Conservation (phyloP, 2,113 vertebrate genomes). For the Protobothrops flavoviridis region DNA sequence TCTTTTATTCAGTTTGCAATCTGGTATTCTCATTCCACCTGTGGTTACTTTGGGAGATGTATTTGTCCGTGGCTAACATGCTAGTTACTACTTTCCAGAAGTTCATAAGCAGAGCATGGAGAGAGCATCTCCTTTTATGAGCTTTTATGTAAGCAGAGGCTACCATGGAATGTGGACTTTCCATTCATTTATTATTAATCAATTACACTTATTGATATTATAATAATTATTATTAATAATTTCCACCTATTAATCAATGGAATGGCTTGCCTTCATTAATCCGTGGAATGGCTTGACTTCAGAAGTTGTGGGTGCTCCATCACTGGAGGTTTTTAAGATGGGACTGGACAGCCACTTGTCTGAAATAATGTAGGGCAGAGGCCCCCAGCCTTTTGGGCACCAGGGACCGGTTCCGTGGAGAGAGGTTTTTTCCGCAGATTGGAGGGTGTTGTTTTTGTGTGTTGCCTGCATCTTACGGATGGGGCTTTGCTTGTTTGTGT, state of each 20-base stretch:
- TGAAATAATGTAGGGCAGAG: not conserved
- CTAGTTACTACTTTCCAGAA: not conserved
- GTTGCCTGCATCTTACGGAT: too few relatives aligned
- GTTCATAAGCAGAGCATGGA: not conserved
- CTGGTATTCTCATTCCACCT: not conserved
- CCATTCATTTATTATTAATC: not conserved
- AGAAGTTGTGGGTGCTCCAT: not conserved
- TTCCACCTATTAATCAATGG: not conserved
- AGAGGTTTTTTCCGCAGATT: too few relatives aligned
- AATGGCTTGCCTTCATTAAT: not conserved
- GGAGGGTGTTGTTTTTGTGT: too few relatives aligned
- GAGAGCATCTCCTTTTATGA: not conserved
- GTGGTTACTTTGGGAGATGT: not conserved
- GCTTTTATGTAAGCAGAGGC: not conserved
- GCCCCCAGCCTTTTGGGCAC: too few relatives aligned
- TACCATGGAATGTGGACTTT: not conserved
- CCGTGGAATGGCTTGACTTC: not conserved
- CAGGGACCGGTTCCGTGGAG: too few relatives aligned
- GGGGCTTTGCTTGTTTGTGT: too few relatives aligned
- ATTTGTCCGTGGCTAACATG: not conserved
- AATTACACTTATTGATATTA: not conserved
- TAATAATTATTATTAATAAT: not conserved
- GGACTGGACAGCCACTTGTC: not conserved
- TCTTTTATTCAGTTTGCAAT: not conserved
- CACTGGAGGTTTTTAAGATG: not conserved